Base-by-base conservation (phyloP, 2,797 vertebrate species). In the Scarus forsteni region DNA sequence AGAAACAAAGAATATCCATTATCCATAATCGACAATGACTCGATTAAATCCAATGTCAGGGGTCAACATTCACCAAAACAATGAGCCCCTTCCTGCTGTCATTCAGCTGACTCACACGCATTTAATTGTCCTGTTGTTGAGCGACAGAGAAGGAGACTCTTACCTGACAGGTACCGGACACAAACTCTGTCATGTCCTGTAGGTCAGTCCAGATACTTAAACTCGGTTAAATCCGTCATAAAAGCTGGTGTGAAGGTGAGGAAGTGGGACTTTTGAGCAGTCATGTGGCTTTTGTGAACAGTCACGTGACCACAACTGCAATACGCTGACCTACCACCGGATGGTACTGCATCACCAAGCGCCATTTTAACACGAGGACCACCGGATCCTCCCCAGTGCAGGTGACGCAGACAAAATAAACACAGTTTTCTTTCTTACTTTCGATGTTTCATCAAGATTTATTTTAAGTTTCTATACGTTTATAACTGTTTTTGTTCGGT, bases 221-320 rank as follows among this genome's bases (percentile, higher is more conserved):
- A 8, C 11, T 34, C 3, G 0, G 7, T 48, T 16, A 57, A 13
- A 3, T 0, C 15, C 14, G 11, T 0, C 61, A 60, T 27, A 27
- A 27, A 27, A 40, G 3, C 2, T 18, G 34, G 3, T 13, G 48
- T 58, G 76, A 66, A 10, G 44, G 5, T 39, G 27, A 69, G 0
- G 8, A 14, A 15, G 43, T 7, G 3, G 12, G 27, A 61, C 12
- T 51, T 57, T 12, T 9, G 11, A 1, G 2, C 2, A 0, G 65
- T 89, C 90, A 91, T 53, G 80, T 93, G 92, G 85, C 63, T 10
- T 7, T 34, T 1, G 0, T 3, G 3, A 4, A 0, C 10, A 1
- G 27, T 85, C 86, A 88, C 65, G 77, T 90, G 88, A 67, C 3
- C 52, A 43, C 0, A 0, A 0, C 0, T 34, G 68, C 18, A 65